phyloP scores from a whole-genome alignment of 2,797 vertebrate genomes.

The Falco naumanni region DNA sequence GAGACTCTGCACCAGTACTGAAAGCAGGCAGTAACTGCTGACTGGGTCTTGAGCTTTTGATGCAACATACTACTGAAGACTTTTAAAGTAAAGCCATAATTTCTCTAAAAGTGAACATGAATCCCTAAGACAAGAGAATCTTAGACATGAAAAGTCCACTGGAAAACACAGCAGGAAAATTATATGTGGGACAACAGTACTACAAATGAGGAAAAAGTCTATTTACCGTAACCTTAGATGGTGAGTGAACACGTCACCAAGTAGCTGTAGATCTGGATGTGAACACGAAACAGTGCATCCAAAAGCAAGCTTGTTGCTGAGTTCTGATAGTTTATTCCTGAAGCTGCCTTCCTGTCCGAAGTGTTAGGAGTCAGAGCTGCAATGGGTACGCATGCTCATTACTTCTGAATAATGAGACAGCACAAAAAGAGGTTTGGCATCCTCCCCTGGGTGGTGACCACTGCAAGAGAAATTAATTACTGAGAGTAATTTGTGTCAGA shows the following conservation, averaged over 20 bases:
- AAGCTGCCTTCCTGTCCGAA: not conserved
- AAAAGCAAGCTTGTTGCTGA: not conserved
- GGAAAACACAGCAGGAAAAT: not conserved
- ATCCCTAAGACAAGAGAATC: not conserved
- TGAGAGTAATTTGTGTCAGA: not conserved
- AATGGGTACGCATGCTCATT: not conserved
- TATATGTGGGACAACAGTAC: fast-evolving
- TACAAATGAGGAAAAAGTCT: not conserved
- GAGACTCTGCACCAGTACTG: not conserved
- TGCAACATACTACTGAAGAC: not conserved
- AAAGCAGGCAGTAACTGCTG: not conserved
- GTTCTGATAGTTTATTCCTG: not conserved
- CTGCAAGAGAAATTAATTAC: slow-evolving; percentile 1
- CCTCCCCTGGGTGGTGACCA: not conserved
- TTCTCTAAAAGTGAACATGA: not conserved
- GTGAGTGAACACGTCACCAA: not conserved
- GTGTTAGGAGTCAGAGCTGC: not conserved
- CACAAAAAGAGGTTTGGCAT: not conserved
- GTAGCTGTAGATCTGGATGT: not conserved
- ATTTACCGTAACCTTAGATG: not conserved
- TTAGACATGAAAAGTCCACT: not conserved
- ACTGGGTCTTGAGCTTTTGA: not conserved
- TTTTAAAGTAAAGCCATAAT: not conserved
- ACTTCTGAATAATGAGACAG: not conserved
- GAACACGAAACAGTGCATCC: fast-evolving